Evolutionary conservation across 2,113 vertebrate genomes (phyloP), one percentile per base, ranked within the genome.

Genomic region (Ophiodon elongatus): DNA sequence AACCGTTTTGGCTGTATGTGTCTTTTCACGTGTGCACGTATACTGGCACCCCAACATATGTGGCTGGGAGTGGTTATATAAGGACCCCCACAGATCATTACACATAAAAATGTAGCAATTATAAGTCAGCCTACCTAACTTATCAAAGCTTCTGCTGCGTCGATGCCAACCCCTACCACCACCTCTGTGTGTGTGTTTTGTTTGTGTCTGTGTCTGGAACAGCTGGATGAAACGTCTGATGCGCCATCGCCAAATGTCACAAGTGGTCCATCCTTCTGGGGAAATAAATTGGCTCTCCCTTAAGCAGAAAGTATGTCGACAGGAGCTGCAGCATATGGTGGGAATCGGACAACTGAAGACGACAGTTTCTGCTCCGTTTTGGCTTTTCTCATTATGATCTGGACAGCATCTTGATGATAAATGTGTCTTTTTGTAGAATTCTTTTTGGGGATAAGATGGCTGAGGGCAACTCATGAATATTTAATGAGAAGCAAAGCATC

Each of bases 231-330:
- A 93, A 83, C 52, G 76, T 81, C 76, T 87, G 79, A 88, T 63
- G 84, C 85, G 86, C 70, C 75, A 77, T 88, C 88, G 84, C 90
- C 92, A 94, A 93, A 93, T 93, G 94, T 95, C 93, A 92, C 89
- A 90, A 92, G 89, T 85, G 67, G 88, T 90, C 84, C 86, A 82
- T 92, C 92, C 85, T 93, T 89, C 78, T 84, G 79, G 85, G 71
- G 79, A 87, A 93, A 93, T 94, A 92, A 93, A 94, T 94, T 95
- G 92, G 82, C 92, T 93, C 73, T 86, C 77, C 88, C 79, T 89
- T 92, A 89, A 90, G 80, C 85, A 91, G 79, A 39, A 56, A 81
- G 69, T 76, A 73, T 75, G 73, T 79, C 72, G 73, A 90, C 89
- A 91, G 89, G 84, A 88, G 89, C 88, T 9, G 50, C 75, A 83